These are phyloP conservation scores for Lateolabrax maculatus DNA, from an alignment of 2,797 vertebrate species.

Conservation along the genomic window DNA sequence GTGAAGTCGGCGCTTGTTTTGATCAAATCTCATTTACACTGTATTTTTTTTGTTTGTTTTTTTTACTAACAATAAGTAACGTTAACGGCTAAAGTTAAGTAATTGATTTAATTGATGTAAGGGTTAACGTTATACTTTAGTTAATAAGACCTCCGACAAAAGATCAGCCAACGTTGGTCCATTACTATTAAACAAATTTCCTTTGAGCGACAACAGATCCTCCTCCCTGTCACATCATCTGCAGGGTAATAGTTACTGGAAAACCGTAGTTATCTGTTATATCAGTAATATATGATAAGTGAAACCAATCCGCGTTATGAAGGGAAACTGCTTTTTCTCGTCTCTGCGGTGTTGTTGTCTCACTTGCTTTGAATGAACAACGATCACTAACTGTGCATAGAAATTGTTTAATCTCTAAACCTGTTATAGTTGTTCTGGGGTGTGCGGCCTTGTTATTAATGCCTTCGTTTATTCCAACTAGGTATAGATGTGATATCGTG, in stretches of 20 bases:
- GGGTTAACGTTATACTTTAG: neutral
- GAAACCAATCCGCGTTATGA: neutral
- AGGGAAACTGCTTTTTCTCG: no score
- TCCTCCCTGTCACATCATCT: neutral
- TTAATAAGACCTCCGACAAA: neutral
- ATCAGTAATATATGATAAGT: no score
- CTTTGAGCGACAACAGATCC: neutral
- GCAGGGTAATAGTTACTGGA: neutral
- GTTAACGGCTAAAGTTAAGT: neutral
- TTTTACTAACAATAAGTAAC: neutral
- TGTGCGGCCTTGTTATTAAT: no score
- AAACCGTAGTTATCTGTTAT: neutral
- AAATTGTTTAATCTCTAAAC: neutral
- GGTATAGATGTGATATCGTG: neutral
- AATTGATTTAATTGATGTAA: neutral
- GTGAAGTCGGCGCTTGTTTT: slow-evolving; percentile 55
- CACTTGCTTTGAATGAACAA: neutral
- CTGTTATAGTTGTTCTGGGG: neutral
- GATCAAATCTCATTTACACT: neutral
- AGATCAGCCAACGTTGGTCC: neutral
- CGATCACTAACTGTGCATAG: fast-evolving
- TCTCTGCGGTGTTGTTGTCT: neutral
- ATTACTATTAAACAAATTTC: neutral
- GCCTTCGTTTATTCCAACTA: no score
- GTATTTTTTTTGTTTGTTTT: fast-evolving